These are phyloP conservation scores for Musca vetustissima DNA, from an alignment of 1,140 invertebrate species.

Conservation along the genomic window DNA sequence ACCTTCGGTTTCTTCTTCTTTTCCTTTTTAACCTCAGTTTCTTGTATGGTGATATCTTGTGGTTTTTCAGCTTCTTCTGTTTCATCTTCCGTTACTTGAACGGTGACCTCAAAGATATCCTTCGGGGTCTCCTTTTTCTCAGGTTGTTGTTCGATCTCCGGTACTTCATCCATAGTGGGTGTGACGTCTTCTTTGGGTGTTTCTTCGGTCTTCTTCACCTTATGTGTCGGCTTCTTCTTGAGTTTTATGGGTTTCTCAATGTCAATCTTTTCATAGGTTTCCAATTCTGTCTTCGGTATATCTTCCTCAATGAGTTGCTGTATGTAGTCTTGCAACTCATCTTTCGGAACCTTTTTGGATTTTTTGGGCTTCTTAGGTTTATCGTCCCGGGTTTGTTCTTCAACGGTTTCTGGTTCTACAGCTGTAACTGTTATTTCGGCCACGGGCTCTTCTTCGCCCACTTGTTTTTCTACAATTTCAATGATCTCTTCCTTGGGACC, in stretches of 20 bases:
- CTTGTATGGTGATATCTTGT: conserved; percentile 7
- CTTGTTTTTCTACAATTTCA: conserved; percentile 55
- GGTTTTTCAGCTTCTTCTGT: conserved; percentile 12
- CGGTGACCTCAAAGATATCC: background rate
- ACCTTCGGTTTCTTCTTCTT: conserved; percentile 20
- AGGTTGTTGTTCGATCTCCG: background rate
- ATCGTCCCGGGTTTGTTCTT: conserved; percentile 39
- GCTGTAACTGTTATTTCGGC: conserved; percentile 21
- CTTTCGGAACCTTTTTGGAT: conserved; percentile 33
- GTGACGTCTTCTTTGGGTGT: conserved; percentile 42
- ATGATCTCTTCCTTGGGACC: conserved; percentile 56
- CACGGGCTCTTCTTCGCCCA: conserved; percentile 44
- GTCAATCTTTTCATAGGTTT: conserved; percentile 54
- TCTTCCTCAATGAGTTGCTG: conserved; percentile 52
- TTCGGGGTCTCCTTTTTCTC: conserved; percentile 16
- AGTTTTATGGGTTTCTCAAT: conserved; percentile 46
- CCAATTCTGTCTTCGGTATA: conserved; percentile 52
- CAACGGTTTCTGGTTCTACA: conserved; percentile 4
- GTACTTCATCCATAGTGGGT: conserved; percentile 6
- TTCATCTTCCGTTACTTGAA: background rate
- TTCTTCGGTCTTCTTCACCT: conserved; percentile 41
- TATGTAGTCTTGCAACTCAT: conserved; percentile 42
- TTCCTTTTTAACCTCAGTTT: conserved; percentile 6
- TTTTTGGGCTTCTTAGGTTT: conserved; percentile 44
- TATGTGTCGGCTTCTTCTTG: conserved; percentile 44